Percentiles rank a stretch among this genome's conserved stretches.
Conservation (phyloP, 2,888 invertebrate genomes). For the Marronus borbonicus region DNA sequence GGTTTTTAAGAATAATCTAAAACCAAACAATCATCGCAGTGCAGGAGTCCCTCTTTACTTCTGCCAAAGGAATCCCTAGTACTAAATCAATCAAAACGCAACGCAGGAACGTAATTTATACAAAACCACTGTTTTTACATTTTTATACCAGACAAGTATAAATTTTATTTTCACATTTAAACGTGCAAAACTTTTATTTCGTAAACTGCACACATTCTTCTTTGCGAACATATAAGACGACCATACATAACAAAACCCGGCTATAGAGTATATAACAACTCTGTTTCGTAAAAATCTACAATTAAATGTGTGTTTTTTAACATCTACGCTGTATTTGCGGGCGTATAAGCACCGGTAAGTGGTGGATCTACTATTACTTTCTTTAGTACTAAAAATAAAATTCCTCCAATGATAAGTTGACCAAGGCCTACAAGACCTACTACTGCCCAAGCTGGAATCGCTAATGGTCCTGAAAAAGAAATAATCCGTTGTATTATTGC, state of each 20-base stretch:
- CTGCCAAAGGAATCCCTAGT: too few relatives aligned
- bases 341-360: constrained; percentile 45
- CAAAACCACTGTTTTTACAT: too few relatives aligned
- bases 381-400: constrained; percentile 48
- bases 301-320: background rate
- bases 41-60: too few relatives aligned
- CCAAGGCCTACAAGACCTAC: constrained; percentile 49
- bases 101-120: too few relatives aligned
- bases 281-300: background rate
- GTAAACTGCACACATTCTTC: too few relatives aligned
- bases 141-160: too few relatives aligned
- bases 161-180: too few relatives aligned
- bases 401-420: constrained; percentile 47
- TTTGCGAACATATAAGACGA: background rate
- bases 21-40: too few relatives aligned
- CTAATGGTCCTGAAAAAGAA: constrained; percentile 43
- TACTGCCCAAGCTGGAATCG: constrained; percentile 51
- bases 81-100: too few relatives aligned
- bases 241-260: background rate
- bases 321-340: constrained; percentile 48
- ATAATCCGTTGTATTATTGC: background rate
- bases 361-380: constrained; percentile 49
- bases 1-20: too few relatives aligned
- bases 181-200: too few relatives aligned
- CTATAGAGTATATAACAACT: background rate